Conservation (phyloP, 1,140 invertebrate species). For the Leptinotarsa lineolata region DNA sequence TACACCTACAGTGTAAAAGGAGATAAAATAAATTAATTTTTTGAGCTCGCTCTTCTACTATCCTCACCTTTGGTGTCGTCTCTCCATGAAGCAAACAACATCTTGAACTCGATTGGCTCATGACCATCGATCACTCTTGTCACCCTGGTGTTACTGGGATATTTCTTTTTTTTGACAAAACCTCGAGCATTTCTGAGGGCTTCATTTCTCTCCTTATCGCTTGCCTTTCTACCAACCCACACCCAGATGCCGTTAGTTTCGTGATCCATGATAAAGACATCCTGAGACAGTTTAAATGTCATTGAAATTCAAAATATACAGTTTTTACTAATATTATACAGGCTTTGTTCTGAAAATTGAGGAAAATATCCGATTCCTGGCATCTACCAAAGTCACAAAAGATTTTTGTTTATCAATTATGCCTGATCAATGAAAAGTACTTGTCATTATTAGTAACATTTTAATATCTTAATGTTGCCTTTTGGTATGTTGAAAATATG, state of each 20-base stretch:
- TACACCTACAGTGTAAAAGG: too few relatives aligned
- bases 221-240: constrained; percentile 83
- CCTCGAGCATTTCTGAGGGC: constrained; percentile 85
- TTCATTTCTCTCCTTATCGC: constrained; percentile 71
- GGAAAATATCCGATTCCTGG: too few relatives aligned
- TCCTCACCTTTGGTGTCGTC: constrained; percentile 54
- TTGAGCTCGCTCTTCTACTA: neutral
- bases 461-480: too few relatives aligned
- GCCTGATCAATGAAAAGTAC: too few relatives aligned
- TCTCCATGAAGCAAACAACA: constrained; percentile 79
- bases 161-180: constrained; percentile 86
- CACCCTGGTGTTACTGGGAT: constrained; percentile 74
- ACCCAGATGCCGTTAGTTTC: constrained; percentile 87
- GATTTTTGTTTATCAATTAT: neutral
- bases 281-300: constrained; percentile 57
- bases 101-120: constrained; percentile 86
- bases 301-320: constrained; percentile 29
- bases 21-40: too few relatives aligned
- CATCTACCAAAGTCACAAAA: neutral
- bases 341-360: too few relatives aligned
- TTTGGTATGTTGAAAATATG: too few relatives aligned
- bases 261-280: constrained; percentile 86
- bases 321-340: constrained; percentile 6
- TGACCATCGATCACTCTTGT: constrained; percentile 78
- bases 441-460: too few relatives aligned